Base-by-base conservation (phyloP, 2,797 vertebrate genomes). In the Poeciliopsis turneri region DNA sequence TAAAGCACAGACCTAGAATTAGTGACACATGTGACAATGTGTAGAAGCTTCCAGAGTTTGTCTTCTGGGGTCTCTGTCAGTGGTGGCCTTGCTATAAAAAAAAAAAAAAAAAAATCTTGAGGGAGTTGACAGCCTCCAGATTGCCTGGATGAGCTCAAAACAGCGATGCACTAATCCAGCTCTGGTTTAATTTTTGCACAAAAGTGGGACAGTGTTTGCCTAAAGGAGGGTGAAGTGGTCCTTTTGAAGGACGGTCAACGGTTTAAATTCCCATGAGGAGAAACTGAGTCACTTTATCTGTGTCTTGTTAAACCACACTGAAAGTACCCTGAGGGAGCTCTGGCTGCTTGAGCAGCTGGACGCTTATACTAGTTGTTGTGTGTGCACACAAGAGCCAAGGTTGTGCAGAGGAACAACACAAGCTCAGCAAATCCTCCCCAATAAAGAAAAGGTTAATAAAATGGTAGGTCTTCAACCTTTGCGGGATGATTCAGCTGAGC, bases 201-300 rank as follows among this genome's bases (percentile, higher is more conserved):
- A 85, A 91, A 89, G 82, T 89, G 82, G 88, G 86, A 41, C 89
- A 84, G 81, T 51, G 84, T 84, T 86, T 57, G 90, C 90, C 90
- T 83, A 47, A 77, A 90, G 91, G 88, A 78, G 61, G 87, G 87
- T 25, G 76, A 82, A 81, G 90, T 79, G 78, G 84, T 81, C 79
- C 23, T 86, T 86, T 64, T 78, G 80, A 82, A 82, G 82, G 80
- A 84, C 80, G 81, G 90, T 92, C 83, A 90, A 23, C 4, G 79
- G 87, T 87, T 90, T 86, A 85, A 78, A 78, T 85, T 79, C 76
- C 78, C 69, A 49, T 45, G 4, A 77, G 82, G 72, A 30, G 53
- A 70, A 77, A 76, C 2, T 18, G 43, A 78, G 51, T 72, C 81
- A 79, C 49, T 78, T 51, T 73, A 74, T 78, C 46, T 76, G 57